Evolutionary conservation across 2,797 vertebrate species (phyloP).

Genomic region (Sciurus vulgaris): DNA sequence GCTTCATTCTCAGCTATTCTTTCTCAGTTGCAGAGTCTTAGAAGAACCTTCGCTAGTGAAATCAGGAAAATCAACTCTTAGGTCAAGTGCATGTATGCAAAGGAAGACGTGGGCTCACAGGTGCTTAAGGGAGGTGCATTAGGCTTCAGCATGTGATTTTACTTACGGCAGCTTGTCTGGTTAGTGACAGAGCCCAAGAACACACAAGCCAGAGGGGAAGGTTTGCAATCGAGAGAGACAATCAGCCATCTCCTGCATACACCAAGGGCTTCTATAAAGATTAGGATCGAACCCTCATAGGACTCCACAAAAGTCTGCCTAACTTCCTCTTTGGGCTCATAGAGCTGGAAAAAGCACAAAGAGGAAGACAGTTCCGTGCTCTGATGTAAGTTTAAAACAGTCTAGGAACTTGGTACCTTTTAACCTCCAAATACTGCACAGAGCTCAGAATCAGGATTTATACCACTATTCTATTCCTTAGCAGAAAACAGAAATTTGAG

Average conservation of each 20-base stretch:
- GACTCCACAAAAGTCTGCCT: background rate
- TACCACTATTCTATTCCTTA: background rate
- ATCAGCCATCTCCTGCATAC: background rate
- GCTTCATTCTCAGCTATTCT: constrained; percentile 54
- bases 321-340: background rate
- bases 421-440: background rate
- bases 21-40: constrained; percentile 60
- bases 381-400: too few species aligned
- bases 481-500: constrained; percentile 34
- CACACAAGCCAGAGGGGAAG: background rate
- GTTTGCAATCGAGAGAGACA: background rate
- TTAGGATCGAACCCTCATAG: background rate
- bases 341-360: background rate
- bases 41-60: constrained; percentile 40
- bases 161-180: background rate
- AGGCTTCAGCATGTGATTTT: background rate
- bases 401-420: background rate
- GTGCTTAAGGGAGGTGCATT: background rate
- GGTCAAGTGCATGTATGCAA: too few species aligned
- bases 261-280: background rate
- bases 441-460: background rate
- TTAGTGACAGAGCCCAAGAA: background rate
- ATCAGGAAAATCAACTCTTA: background rate
- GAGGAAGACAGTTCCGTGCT: background rate
- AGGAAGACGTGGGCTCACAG: background rate